A percentile compares a stretch with the other conserved stretches of the same genome.
Conservation (phyloP, 2,113 vertebrate genomes). For the Excalfactoria chinensis region DNA sequence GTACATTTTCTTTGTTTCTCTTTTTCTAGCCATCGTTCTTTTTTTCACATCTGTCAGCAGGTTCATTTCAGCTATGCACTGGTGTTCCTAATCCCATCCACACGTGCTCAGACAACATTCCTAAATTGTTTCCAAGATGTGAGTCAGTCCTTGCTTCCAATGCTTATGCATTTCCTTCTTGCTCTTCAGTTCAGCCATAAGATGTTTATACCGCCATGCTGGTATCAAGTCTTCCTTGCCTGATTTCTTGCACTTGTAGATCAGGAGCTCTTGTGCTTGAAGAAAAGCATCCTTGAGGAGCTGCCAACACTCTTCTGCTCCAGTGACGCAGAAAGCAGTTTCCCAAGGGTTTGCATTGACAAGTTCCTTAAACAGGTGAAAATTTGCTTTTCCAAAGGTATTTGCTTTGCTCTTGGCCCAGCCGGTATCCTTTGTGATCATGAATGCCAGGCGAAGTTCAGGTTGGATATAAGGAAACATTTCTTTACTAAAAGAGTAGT, state of each 20-base stretch:
- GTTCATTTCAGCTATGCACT: neutral
- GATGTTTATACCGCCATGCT: neutral
- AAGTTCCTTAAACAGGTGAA: neutral
- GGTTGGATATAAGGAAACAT: no score
- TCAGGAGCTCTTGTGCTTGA: neutral
- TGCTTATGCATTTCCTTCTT: neutral
- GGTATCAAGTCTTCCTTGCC: neutral
- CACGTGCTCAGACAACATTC: neutral
- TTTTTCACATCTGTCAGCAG: neutral
- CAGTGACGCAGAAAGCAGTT: neutral
- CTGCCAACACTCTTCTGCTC: neutral
- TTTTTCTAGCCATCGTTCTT: neutral
- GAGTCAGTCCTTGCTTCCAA: neutral
- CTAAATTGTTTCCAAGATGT: neutral
- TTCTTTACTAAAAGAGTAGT: no score
- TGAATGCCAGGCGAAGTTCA: neutral
- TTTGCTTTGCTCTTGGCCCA: neutral
- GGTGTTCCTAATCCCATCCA: neutral
- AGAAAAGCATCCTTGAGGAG: neutral
- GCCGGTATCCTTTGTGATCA: neutral
- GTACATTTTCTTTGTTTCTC: neutral
- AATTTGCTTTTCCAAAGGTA: neutral
- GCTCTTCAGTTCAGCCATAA: neutral
- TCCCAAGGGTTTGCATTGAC: neutral
- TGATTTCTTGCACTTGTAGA: neutral